Percentiles rank a stretch among this genome's conserved stretches.
Evolutionary conservation across 2,888 invertebrate genomes (phyloP).

Genomic region (Cylindroiulus punctatus): DNA sequence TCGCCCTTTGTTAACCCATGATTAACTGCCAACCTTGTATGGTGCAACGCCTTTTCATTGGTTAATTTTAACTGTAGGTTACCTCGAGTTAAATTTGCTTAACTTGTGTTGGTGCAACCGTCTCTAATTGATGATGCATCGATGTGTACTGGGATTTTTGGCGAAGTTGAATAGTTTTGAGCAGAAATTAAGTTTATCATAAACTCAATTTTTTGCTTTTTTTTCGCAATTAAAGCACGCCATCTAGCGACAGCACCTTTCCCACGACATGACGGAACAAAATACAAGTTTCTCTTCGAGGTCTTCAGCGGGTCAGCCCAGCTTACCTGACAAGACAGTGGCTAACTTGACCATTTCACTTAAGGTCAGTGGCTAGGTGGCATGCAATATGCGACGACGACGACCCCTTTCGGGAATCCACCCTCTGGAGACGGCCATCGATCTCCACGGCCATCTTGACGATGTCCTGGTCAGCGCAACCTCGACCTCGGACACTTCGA

Average conservation of each 20-base stretch:
- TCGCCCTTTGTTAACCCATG: too few species aligned
- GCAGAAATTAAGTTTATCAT: background rate
- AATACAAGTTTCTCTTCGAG: background rate
- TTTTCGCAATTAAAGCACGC: background rate
- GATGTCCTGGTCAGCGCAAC: constrained; percentile 48
- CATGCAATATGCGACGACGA: constrained; percentile 16
- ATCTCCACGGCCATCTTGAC: constrained; percentile 54
- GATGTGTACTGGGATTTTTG: background rate
- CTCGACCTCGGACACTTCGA: constrained; percentile 52
- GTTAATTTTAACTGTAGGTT: too few species aligned
- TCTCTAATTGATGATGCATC: background rate
- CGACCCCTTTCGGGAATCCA: constrained; percentile 51
- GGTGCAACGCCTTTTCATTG: too few species aligned
- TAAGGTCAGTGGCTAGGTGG: constrained; percentile 45
- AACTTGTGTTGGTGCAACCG: too few species aligned
- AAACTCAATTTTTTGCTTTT: background rate
- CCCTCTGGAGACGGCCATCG: constrained; percentile 50
- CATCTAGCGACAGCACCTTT: background rate
- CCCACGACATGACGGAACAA: background rate
- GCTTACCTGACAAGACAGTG: constrained; percentile 15
- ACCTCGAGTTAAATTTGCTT: too few species aligned
- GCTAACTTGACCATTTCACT: constrained; percentile 28
- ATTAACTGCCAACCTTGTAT: too few species aligned
- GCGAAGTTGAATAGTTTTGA: background rate
- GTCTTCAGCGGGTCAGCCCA: background rate